phyloP scores from a whole-genome alignment of 2,797 vertebrate genomes.

The Macrochelys suwanniensis region DNA sequence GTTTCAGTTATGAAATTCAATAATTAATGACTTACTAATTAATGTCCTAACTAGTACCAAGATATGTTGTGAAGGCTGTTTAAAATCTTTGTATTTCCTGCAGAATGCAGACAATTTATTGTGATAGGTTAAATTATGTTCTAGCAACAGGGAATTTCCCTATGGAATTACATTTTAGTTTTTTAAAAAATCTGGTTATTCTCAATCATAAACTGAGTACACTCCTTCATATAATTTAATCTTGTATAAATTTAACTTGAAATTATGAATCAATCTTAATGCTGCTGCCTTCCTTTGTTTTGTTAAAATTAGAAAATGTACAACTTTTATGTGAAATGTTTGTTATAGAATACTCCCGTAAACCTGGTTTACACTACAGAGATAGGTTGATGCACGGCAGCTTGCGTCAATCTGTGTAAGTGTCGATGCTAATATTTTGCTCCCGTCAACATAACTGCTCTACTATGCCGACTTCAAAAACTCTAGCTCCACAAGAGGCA shows the following conservation, averaged over 20 bases:
- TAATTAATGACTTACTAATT: neutral
- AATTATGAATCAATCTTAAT: neutral
- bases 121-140: neutral
- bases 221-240: neutral
- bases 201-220: neutral
- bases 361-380: neutral
- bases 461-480: neutral
- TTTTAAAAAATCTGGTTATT: accelerated
- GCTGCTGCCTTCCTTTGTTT: neutral
- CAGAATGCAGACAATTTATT: neutral
- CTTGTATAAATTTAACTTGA: neutral
- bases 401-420: neutral
- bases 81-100: neutral
- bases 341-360: neutral
- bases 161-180: accelerated
- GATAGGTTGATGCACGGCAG: neutral
- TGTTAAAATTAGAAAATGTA: neutral
- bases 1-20: neutral
- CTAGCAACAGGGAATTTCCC: neutral
- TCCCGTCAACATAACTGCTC: too few species aligned
- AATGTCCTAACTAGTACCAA: neutral
- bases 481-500: neutral
- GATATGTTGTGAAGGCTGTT: neutral
- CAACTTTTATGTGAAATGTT: neutral
- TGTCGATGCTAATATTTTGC: neutral